Evolutionary conservation across 2,113 vertebrate genomes (phyloP).

Genomic region (Dromaius novaehollandiae): DNA sequence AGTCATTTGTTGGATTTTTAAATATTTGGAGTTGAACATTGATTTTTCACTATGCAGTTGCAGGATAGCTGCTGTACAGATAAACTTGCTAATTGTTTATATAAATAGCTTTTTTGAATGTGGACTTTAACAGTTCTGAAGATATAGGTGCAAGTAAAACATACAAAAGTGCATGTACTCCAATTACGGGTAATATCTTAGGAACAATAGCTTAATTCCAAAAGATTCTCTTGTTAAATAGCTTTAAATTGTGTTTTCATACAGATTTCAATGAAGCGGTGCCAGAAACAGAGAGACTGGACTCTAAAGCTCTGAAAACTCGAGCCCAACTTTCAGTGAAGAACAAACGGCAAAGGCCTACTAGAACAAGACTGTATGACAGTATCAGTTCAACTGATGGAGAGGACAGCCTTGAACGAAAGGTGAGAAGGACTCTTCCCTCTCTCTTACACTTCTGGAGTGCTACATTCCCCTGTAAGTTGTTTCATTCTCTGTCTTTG

Average conservation of each 20-base stretch:
- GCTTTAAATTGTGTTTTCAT: neutral
- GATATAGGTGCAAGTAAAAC: neutral
- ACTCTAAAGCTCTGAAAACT: slow-evolving; percentile 82
- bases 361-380: slow-evolving; percentile 76
- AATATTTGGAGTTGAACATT: neutral
- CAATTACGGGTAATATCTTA: neutral
- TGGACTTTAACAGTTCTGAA: neutral
- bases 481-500: neutral
- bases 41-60: neutral
- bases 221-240: neutral
- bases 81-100: neutral
- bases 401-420: slow-evolving; percentile 84
- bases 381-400: slow-evolving; percentile 86
- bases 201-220: neutral
- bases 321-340: slow-evolving; percentile 81
- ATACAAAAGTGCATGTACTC: neutral
- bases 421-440: slow-evolving; percentile 72
- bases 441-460: slow-evolving; percentile 15
- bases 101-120: neutral
- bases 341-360: slow-evolving; percentile 79
- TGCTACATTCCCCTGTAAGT: neutral
- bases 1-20: neutral
- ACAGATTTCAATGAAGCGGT: slow-evolving; percentile 81
- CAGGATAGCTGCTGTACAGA: neutral
- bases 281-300: slow-evolving; percentile 80